Base-by-base conservation (phyloP, 2,113 vertebrate species). In the Echinops telfairi region DNA sequence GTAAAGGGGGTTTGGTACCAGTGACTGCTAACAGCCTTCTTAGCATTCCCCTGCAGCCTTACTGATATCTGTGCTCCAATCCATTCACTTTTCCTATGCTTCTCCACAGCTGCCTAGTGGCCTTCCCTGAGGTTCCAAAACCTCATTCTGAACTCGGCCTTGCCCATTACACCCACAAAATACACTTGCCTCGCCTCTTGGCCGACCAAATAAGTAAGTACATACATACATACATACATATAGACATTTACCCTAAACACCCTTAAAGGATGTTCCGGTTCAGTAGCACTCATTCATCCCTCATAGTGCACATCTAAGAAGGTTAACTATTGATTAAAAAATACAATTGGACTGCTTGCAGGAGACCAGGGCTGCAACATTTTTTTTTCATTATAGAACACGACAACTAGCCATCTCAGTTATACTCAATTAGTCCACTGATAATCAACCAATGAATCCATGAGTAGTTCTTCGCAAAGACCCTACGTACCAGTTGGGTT, bases 301-400 rank as follows among this genome's bases (percentile, higher is more conserved):
- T 57, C 29, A 38, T 17, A 73, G 0, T 40, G 16, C 9, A 33
- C 33, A 36, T 22, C 4, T 12, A 43, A 79, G 7, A 19, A 6
- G 43, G 6, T 62, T 23, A 83, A 2, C 8, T 88, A 47, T 60
- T 53, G 47, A 40, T 29, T 71, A 22, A 83, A 70, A 29, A 62
- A 53, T 3, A 5, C 4, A 12, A 20, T 9, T 23, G 78, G 62
- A 38, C 16, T 9, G 15, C 47, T 53, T 53, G 9, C 15, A 71
- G 31, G 36, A 89, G 20, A 36, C 4, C 40, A 40, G 40, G 40
- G 40, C 7, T 0, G 8, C 23, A 6, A 43, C 6, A 36, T 31
- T n/a, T n/a, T 57, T 60, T 88, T 71, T 64, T 89, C 19, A 15
- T 70, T 94, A 80, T 79, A 88, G 47, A 43, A n/a, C 29, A 17